phyloP scores from a whole-genome alignment of 2,888 invertebrate species.

The Microctonus brassicae region DNA sequence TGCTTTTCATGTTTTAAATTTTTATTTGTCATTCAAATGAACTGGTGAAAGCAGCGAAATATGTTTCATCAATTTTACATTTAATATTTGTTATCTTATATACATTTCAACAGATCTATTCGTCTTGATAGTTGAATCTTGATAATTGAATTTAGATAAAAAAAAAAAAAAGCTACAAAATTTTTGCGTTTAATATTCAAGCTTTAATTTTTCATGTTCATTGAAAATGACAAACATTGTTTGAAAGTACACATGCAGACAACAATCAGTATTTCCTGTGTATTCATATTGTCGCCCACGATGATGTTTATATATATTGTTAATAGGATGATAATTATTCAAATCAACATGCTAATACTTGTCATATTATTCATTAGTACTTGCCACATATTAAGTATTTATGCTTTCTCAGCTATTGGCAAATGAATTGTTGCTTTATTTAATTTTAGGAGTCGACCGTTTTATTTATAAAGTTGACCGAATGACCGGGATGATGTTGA shows the following conservation, averaged over 20 bases:
- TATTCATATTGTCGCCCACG: background rate
- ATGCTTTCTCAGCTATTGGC: background rate
- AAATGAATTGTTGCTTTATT: background rate
- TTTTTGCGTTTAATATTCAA: background rate
- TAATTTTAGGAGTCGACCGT: background rate
- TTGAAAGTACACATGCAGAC: background rate
- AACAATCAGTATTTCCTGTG: background rate
- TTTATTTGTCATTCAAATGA: no score
- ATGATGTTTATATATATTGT: background rate
- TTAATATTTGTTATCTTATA: background rate
- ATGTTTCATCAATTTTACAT: no score
- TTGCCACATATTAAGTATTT: background rate
- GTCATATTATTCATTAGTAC: background rate
- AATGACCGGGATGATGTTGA: conserved; percentile 9
- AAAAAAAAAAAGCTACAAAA: no score
- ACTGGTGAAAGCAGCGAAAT: no score
- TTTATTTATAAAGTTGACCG: conserved; percentile 23
- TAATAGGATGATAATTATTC: background rate
- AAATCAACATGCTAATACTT: background rate
- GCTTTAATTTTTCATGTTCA: background rate
- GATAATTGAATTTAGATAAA: no score
- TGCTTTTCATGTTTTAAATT: no score
- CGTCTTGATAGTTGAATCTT: no score
- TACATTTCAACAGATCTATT: no score
- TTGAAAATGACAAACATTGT: background rate